A percentile compares a stretch with the other conserved stretches of the same genome.
Conservation (phyloP, 64 coral and sea anemone genomes). For the Actinia equina region DNA sequence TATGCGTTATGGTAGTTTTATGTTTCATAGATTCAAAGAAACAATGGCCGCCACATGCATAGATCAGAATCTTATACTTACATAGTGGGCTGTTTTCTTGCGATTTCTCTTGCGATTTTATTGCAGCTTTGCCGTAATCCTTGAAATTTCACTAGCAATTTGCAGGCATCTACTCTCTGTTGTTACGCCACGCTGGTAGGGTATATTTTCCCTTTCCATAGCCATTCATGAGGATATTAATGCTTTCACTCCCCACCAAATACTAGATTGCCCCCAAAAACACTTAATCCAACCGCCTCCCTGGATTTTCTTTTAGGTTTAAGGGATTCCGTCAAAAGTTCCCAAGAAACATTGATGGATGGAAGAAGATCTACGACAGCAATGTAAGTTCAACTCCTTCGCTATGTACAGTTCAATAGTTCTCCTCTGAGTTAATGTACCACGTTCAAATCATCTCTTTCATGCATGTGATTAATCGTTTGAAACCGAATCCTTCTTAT, state of each 20-base stretch:
- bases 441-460: not conserved
- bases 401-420: not conserved
- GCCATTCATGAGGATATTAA: no score
- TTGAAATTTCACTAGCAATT: no score
- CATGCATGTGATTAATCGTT: not conserved
- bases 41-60: not conserved
- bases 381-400: conserved; percentile 63
- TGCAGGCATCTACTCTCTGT: no score
- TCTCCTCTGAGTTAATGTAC: not conserved
- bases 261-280: not conserved
- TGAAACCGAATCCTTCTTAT: not conserved
- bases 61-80: no score
- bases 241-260: no score
- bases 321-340: conserved; percentile 94
- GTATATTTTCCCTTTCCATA: no score
- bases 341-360: conserved; percentile 82
- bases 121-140: no score
- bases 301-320: conserved; percentile 37
- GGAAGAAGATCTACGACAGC: conserved; percentile 99
- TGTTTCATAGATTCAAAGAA: no score
- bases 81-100: no score
- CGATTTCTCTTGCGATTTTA: no score
- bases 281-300: not conserved
- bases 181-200: no score
- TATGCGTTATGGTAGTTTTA: no score